Evolutionary conservation across 2,797 vertebrate genomes (phyloP).

Genomic region (Sphaeramia orbicularis): DNA sequence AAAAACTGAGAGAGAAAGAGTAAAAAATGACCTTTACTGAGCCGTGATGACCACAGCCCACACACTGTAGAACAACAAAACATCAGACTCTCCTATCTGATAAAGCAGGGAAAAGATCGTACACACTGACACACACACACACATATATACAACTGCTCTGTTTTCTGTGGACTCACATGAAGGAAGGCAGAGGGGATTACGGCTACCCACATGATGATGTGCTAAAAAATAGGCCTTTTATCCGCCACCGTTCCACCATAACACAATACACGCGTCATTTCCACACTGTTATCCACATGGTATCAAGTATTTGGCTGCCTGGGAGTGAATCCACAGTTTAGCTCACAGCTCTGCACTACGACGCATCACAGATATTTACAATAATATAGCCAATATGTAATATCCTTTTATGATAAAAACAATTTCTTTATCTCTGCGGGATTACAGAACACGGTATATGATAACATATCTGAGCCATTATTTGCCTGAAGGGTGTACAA

Average conservation of each 20-base stretch:
- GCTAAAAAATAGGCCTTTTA: slow-evolving; percentile 79
- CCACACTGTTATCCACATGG: slow-evolving; percentile 66
- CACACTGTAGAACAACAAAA: slow-evolving; percentile 66
- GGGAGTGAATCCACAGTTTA: slow-evolving; percentile 57
- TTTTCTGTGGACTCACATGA: slow-evolving; percentile 69
- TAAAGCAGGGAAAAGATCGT: slow-evolving; percentile 57
- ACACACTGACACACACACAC: slow-evolving; percentile 31
- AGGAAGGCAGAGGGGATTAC: slow-evolving; percentile 75
- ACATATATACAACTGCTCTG: slow-evolving; percentile 41
- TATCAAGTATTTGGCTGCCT: slow-evolving; percentile 57
- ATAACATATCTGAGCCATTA: slow-evolving; percentile 49
- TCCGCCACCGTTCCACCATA: slow-evolving; percentile 74
- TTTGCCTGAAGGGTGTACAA: slow-evolving; percentile 43
- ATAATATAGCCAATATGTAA: slow-evolving; percentile 7
- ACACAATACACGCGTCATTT: slow-evolving; percentile 79
- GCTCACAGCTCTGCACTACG: slow-evolving; percentile 13
- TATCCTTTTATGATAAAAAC: slow-evolving; percentile 16
- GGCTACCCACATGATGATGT: slow-evolving; percentile 80
- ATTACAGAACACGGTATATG: slow-evolving; percentile 28
- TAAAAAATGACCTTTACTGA: slow-evolving; percentile 73
- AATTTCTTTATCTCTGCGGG: slow-evolving; percentile 17
- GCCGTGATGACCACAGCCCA: slow-evolving; percentile 70
- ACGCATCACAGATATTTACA: slow-evolving; percentile 14
- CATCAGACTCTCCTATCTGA: slow-evolving; percentile 68
- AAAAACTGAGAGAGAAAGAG: slow-evolving; percentile 49